phyloP scores from a whole-genome alignment of 2,113 vertebrate species.

The Agapornis roseicollis region DNA sequence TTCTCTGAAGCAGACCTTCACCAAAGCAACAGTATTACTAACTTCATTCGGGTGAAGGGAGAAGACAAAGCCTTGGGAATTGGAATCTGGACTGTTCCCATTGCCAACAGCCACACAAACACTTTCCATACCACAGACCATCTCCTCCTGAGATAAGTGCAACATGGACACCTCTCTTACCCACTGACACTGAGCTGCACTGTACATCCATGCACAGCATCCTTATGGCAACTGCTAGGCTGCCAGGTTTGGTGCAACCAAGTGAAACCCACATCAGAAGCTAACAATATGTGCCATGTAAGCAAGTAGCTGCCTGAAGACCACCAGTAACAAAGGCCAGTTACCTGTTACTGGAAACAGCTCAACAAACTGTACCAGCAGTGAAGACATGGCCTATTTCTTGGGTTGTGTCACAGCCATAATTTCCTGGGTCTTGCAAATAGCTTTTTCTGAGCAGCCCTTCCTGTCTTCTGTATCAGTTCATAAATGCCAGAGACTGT shows the following conservation, averaged over 20 bases:
- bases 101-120: background rate
- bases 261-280: background rate
- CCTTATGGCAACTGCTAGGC: background rate
- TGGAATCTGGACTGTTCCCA: too few species aligned
- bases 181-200: too few species aligned
- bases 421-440: background rate
- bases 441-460: background rate
- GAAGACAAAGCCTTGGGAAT: background rate
- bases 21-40: background rate
- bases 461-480: background rate
- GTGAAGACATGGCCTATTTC: background rate
- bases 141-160: background rate
- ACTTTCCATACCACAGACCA: background rate
- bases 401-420: background rate
- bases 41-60: background rate
- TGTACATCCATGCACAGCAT: too few species aligned
- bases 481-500: background rate
- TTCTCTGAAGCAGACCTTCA: background rate
- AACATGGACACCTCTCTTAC: background rate
- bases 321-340: background rate
- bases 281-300: rapidly evolving
- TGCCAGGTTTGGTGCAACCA: background rate
- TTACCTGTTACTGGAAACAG: background rate
- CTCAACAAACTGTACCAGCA: background rate
- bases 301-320: background rate